These are phyloP conservation scores for Nasonia giraulti DNA, from an alignment of 1,140 invertebrate genomes.

Conservation along the genomic window DNA sequence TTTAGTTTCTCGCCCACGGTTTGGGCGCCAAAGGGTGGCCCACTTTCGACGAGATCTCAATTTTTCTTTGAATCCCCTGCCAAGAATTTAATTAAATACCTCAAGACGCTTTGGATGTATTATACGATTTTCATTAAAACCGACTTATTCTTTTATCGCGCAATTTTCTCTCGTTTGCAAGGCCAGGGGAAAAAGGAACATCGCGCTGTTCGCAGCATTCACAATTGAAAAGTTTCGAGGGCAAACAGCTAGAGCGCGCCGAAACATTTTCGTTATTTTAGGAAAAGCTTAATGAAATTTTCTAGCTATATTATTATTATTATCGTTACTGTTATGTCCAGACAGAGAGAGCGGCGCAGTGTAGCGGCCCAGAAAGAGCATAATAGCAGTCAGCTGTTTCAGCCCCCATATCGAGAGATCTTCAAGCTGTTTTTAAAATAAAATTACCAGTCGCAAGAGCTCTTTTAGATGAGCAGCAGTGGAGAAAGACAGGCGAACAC, in stretches of 20 bases:
- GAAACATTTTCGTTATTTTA: slow-evolving; percentile 1
- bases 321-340: slow-evolving; percentile 1
- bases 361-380: neutral
- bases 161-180: neutral
- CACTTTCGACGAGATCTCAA: slow-evolving; percentile 34
- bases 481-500: neutral
- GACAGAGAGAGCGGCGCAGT: neutral
- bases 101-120: neutral
- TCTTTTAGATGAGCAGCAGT: neutral
- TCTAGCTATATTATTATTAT: slow-evolving; percentile 5
- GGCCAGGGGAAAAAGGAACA: neutral
- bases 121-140: slow-evolving; percentile 1
- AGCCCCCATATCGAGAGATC: neutral
- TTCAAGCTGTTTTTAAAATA: slow-evolving; percentile 2
- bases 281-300: slow-evolving; percentile 2
- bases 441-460: neutral
- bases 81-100: slow-evolving; percentile 37
- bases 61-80: slow-evolving; percentile 15
- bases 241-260: neutral
- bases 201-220: neutral
- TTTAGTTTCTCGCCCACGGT: neutral
- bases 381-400: slow-evolving; percentile 1
- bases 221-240: neutral
- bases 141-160: neutral
- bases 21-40: neutral